Evolutionary conservation across 1,140 invertebrate genomes (phyloP), one percentile per base, ranked within the genome.

Genomic region (Stenopsyche tienmushanensis): DNA sequence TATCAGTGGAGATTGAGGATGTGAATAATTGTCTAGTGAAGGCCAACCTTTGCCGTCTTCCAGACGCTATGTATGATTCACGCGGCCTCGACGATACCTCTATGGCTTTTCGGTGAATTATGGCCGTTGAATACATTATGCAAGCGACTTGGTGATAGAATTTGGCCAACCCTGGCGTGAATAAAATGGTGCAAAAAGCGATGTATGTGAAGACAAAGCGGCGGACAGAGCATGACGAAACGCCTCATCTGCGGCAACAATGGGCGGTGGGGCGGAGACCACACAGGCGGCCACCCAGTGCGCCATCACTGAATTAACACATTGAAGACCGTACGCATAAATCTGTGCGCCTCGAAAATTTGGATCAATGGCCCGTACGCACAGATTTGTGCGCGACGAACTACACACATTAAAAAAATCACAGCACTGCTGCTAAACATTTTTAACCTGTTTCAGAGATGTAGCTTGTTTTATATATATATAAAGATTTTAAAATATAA

Each of bases 211-310:
- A 47, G 44, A 47, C 44, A 47, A 47, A 47, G 44, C 44, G 44
- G 10, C 44, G 44, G 44, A 47, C 44, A 47, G 44, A 47, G 44
- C 44, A 47, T 47, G 44, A 47, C 44, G 44, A 47, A 47, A 47
- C 44, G 44, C 10, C 44, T 47, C 44, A 20, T 47, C 44, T 15
- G 44, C 44, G 44, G 44, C 44, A 47, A 47, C 44, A 57, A 57
- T 57, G 57, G 57, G 42, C 54, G 54, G 54, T 21, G 54, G 54
- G 54, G 54, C 57, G 57, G 42, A 21, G 57, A 60, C 57, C 57
- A 60, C 57, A 60, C 57, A 47, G 9, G 34, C 41, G 57, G 23
- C 57, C 57, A 34, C 57, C 44, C 44, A 47, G 44, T 47, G 44
- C 44, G 44, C 44, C 44, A 47, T 47, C 44, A 7, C 8, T 8